Evolutionary conservation across 2,797 vertebrate species (phyloP).

Genomic region (Miichthys miiuy): DNA sequence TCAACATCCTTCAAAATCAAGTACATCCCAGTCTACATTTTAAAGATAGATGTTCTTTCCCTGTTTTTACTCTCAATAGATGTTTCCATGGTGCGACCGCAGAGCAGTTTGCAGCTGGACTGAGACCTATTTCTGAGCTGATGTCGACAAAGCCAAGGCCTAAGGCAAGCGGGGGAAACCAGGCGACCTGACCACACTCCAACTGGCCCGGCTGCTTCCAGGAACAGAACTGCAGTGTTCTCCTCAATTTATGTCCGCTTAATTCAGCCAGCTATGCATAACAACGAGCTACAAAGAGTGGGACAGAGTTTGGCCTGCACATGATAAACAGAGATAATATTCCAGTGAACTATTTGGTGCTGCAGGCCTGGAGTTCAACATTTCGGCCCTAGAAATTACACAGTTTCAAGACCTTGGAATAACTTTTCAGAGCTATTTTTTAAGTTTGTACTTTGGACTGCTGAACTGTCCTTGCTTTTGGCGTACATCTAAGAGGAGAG

Average conservation of each 20-base stretch:
- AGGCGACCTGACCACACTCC: conserved; percentile 78
- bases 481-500: conserved; percentile 21
- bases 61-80: conserved; percentile 67
- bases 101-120: conserved; percentile 80
- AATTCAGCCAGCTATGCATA: conserved; percentile 76
- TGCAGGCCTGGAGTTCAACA: conserved; percentile 37
- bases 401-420: conserved; percentile 52
- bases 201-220: conserved; percentile 69
- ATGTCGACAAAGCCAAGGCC: conserved; percentile 79
- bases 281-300: conserved; percentile 64
- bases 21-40: conserved; percentile 53
- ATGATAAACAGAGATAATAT: conserved; percentile 71
- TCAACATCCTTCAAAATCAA: conserved; percentile 53
- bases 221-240: conserved; percentile 81
- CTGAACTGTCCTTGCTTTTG: conserved; percentile 29
- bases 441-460: conserved; percentile 32
- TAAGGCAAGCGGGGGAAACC: conserved; percentile 72
- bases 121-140: conserved; percentile 81
- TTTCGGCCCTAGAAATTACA: conserved; percentile 51
- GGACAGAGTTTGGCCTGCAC: conserved; percentile 65
- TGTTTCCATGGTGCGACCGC: conserved; percentile 77
- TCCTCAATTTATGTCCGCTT: conserved; percentile 74
- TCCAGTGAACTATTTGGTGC: conserved; percentile 55
- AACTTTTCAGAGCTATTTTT: conserved; percentile 38
- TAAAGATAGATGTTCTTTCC: conserved; percentile 67